phyloP scores from a whole-genome alignment of 53 echinoderm and acorn worm genomes.

The Astropecten irregularis region DNA sequence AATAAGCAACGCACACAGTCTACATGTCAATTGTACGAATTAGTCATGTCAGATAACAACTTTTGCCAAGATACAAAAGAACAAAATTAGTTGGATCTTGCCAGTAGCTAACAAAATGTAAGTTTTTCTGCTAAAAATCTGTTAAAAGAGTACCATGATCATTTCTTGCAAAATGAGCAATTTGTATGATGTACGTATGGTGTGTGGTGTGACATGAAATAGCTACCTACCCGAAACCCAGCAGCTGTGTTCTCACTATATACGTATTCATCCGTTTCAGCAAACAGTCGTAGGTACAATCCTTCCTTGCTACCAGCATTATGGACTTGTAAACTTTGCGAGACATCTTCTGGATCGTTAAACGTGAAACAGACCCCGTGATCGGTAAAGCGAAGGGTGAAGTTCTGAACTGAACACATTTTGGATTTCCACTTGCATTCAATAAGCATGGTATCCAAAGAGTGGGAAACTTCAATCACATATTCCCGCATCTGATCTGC shows the following conservation, averaged over 20 bases:
- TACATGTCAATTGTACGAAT: no score
- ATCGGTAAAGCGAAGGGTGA: slow-evolving; percentile 63
- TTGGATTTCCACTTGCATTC: slow-evolving; percentile 64
- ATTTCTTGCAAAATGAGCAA: no score
- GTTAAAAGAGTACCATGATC: no score
- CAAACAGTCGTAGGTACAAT: slow-evolving; percentile 53
- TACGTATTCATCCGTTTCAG: slow-evolving; percentile 69
- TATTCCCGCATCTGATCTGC: not conserved
- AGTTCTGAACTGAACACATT: slow-evolving; percentile 45
- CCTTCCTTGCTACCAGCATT: slow-evolving; percentile 67
- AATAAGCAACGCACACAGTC: no score
- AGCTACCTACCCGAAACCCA: slow-evolving; percentile 67
- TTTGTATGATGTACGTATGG: no score
- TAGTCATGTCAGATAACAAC: no score
- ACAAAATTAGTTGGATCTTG: no score
- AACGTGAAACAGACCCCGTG: slow-evolving; percentile 75
- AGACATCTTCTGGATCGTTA: slow-evolving; percentile 39
- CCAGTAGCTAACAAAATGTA: no score
- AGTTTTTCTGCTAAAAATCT: no score
- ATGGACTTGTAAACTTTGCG: slow-evolving; percentile 3
- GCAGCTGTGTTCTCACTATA: slow-evolving; percentile 69
- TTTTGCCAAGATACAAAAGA: no score
- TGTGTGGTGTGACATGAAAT: no score
- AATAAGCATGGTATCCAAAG: slow-evolving; percentile 59
- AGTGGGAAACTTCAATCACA: slow-evolving; percentile 8